Evolutionary conservation across 1,140 invertebrate species (phyloP), one percentile per base, ranked within the genome.

Genomic region (Drepana arcuata): DNA sequence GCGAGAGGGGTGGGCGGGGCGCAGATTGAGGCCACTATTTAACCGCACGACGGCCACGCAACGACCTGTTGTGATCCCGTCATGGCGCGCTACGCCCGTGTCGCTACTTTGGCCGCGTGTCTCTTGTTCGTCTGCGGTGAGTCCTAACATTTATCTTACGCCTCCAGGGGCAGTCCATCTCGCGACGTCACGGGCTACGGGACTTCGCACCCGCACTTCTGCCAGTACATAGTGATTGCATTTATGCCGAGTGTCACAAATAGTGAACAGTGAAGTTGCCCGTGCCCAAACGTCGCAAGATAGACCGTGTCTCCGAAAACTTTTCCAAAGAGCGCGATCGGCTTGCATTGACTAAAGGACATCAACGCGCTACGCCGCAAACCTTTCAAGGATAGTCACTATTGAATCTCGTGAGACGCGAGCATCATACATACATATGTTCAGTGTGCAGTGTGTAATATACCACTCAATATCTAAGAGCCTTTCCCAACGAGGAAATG

Each of bases 51-150:
- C 74, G 69, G 67, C 70, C 78, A 79, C 77, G 71, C 77, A 80
- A 66, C 79, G 83, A 83, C 83, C 84, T 84, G 83, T 85, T 84
- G 83, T 84, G 81, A 80, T 79, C 77, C 81, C 72, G 82, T 82
- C 84, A 85, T 84, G 86, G 86, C 84, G 84, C 83, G 79, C 82
- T 84, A 82, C 74, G 81, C 80, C 73, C 72, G 80, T 82, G 83
- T 83, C 67, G 74, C 75, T 77, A 69, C 73, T 70, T 60, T 83
- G 71, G 71, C 73, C 71, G 78, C 75, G 78, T 83, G 80, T 70
- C 73, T 84, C 71, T 78, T 79, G 51, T 71, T 84, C 65, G 78
- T 71, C 69, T 74, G 75, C 80, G 82, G 82, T 84, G 74, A 84
- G 82, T 84, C 69, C 73, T 72, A 70, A 71, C 68, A 71, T 77